Conservation (phyloP, 2,888 invertebrate species). For the Rhingia campestris region DNA sequence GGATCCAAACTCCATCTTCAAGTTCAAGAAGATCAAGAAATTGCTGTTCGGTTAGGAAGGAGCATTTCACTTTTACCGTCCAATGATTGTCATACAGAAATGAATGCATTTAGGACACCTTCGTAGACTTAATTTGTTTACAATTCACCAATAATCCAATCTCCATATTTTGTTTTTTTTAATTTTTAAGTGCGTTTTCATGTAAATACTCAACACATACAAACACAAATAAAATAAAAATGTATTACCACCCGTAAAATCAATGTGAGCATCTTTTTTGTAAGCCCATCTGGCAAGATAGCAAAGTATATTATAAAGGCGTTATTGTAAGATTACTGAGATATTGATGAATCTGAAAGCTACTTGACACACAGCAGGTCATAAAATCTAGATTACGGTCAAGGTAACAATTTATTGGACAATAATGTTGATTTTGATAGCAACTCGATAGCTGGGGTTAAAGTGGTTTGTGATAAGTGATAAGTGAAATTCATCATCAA, state of each 20-base stretch:
- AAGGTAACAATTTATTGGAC: no score
- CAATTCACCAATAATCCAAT: background rate
- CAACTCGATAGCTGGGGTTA: no score
- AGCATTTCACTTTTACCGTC: background rate
- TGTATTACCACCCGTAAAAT: background rate
- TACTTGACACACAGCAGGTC: no score
- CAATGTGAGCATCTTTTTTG: background rate
- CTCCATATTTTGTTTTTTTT: constrained; percentile 13
- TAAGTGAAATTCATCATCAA: no score
- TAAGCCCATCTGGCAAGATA: no score
- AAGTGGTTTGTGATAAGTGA: no score
- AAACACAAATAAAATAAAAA: constrained; percentile 7
- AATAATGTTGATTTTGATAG: no score
- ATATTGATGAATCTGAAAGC: no score
- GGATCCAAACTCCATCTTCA: constrained; percentile 61
- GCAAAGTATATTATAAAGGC: no score
- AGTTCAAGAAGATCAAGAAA: constrained; percentile 67
- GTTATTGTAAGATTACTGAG: no score
- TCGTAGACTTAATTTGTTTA: background rate
- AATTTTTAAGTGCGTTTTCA: constrained; percentile 31
- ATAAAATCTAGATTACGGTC: no score
- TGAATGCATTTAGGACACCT: background rate
- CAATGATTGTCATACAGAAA: constrained; percentile 25
- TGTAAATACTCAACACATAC: constrained; percentile 38
- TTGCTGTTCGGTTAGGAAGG: constrained; percentile 58